A percentile compares a stretch with the other conserved stretches of the same genome.
These are phyloP conservation scores for Leptinotarsa undecemlineata DNA, from an alignment of 1,140 invertebrate genomes.

Conservation along the genomic window DNA sequence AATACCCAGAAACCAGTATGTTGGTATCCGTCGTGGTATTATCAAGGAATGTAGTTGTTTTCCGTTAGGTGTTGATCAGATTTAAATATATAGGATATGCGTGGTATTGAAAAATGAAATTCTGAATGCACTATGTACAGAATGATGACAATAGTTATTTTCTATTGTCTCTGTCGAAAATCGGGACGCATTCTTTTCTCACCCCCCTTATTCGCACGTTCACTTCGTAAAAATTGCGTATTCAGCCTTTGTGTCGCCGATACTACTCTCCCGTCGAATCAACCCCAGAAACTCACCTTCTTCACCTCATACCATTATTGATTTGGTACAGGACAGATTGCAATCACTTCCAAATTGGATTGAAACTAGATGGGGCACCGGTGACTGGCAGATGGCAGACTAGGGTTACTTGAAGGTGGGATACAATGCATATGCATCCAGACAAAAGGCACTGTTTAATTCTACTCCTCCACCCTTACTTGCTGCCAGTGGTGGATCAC, in stretches of 20 bases:
- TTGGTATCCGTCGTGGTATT: too few relatives aligned
- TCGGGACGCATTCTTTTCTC: not conserved
- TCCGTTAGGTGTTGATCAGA: too few relatives aligned
- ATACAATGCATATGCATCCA: constrained; percentile 54
- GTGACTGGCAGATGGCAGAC: constrained; percentile 55
- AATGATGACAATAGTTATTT: too few relatives aligned
- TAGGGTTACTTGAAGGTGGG: constrained; percentile 55
- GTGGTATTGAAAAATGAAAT: too few relatives aligned
- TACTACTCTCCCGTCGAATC: not conserved
- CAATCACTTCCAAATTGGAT: constrained; percentile 55
- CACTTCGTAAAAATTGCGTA: not conserved
- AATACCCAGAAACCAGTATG: too few relatives aligned
- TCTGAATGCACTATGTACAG: too few relatives aligned
- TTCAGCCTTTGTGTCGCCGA: constrained; percentile 2
- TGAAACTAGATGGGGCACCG: constrained; percentile 45
- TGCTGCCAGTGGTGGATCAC: constrained; percentile 30
- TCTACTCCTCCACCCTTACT: constrained; percentile 45
- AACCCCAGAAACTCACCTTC: constrained; percentile 6
- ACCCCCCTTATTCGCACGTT: not conserved
- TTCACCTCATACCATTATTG: constrained; percentile 37
- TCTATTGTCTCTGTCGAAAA: too few relatives aligned
- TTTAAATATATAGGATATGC: too few relatives aligned
- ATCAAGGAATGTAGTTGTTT: too few relatives aligned
- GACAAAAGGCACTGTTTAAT: constrained; percentile 52
- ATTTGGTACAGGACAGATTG: constrained; percentile 49